phyloP scores from a whole-genome alignment of 1,140 invertebrate genomes.

The Drosophila repletoides region DNA sequence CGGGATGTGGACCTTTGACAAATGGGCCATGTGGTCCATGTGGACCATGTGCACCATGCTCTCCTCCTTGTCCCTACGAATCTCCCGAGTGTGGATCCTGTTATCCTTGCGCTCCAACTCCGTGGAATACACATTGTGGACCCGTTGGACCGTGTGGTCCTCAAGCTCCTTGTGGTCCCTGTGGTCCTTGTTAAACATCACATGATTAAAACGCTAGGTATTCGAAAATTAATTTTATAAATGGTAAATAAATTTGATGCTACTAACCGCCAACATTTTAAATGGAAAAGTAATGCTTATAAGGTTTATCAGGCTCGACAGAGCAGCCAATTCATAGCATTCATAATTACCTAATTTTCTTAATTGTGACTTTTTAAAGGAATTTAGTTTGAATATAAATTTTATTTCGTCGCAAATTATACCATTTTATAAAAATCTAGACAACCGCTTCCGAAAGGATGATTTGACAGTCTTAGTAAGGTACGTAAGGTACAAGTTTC shows the following conservation, averaged over 20 bases:
- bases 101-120: constrained; percentile 70
- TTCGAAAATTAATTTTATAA: not conserved
- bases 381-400: too few relatives aligned
- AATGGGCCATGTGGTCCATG: constrained; percentile 58
- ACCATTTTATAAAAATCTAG: too few relatives aligned
- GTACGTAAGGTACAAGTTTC: too few relatives aligned
- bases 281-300: too few relatives aligned
- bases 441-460: too few relatives aligned
- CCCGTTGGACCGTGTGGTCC: constrained; percentile 68
- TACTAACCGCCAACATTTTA: too few relatives aligned
- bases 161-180: constrained; percentile 67
- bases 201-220: not conserved
- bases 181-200: constrained; percentile 56
- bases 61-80: constrained; percentile 69
- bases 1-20: constrained; percentile 40
- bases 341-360: too few relatives aligned
- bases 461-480: too few relatives aligned
- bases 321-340: too few relatives aligned
- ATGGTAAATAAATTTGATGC: not conserved
- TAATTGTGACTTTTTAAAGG: too few relatives aligned
- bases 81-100: constrained; percentile 72
- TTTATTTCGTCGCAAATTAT: too few relatives aligned
- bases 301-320: too few relatives aligned
- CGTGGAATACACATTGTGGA: constrained; percentile 74
- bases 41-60: constrained; percentile 59